These are phyloP conservation scores for Sycophaga agraensis DNA, from an alignment of 1,140 invertebrate genomes.

Conservation along the genomic window DNA sequence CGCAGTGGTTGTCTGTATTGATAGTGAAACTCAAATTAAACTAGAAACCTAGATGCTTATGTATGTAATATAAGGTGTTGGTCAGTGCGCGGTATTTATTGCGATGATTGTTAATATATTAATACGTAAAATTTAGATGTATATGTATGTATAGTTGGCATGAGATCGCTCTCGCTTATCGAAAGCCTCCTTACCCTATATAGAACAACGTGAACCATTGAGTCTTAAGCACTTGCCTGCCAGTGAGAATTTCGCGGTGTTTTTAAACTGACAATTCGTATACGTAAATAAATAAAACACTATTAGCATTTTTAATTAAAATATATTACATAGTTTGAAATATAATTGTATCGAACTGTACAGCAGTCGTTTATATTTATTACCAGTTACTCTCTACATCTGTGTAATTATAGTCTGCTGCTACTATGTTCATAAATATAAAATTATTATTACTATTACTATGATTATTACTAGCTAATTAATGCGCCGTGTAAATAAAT, in stretches of 20 bases:
- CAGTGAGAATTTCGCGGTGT: conserved; percentile 5
- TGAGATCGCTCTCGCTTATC: not conserved
- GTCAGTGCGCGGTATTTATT: conserved; percentile 9
- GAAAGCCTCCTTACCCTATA: not conserved
- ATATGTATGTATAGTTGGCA: not conserved
- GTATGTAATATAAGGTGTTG: conserved; percentile 14
- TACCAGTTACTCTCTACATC: not conserved
- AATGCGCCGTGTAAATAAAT: conserved; percentile 40
- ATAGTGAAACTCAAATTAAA: no score
- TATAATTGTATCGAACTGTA: conserved; percentile 13
- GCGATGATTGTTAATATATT: conserved; percentile 5
- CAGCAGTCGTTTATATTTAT: conserved; percentile 17
- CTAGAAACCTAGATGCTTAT: no score
- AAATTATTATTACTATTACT: not conserved
- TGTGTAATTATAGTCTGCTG: not conserved
- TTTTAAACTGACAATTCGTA: not conserved
- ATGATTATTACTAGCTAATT: conserved; percentile 15
- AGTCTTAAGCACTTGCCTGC: conserved; percentile 12
- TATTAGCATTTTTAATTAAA: not conserved
- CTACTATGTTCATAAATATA: conserved; percentile 10
- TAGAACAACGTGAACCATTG: not conserved
- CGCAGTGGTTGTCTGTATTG: not conserved
- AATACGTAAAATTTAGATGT: not conserved
- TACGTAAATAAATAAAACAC: not conserved
- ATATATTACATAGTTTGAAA: not conserved